Base-by-base conservation (phyloP, 2,113 vertebrate genomes). In the Xiphorhynchus elegans region DNA sequence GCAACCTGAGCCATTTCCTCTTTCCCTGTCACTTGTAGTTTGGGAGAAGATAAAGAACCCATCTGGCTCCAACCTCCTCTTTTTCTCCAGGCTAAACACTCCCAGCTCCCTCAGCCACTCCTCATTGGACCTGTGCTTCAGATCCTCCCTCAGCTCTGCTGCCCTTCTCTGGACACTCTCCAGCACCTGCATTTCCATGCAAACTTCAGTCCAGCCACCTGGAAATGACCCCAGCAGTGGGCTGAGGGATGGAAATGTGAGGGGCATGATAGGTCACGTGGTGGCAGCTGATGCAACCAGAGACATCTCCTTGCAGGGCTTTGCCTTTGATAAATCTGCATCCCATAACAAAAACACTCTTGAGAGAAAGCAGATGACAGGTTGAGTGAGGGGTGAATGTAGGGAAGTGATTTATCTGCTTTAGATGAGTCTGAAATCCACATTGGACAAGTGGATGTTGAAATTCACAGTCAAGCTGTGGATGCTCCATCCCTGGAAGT, bases 261-360 rank as follows among this genome's bases (percentile, higher is more conserved):
- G 31, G 11, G 39, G 37, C 37, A 16, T 10, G 56, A 83, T 1
- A 5, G 79, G 42, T 56, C 14, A 11, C 0, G 0, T 60, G 49
- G 31, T 3, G 10, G 33, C 26, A 56, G 66, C 35, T 87, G 78
- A 74, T 37, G 64, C 60, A 82, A 39, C 6, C 55, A 81, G 74
- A 78, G 44, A 50, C 33, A 21, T 15, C 10, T 59, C 62, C 66
- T 50, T 73, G 58, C 28, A 73, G 37, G 50, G 46, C 33, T 90
- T 72, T 83, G 75, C 2, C 1, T 25, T 64, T 56, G 53, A 59
- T 17, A 47, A 72, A 73, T n/a, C 28, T 56, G 67, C 40, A 53
- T 56, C 53, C n/a, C 6, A 2, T 12, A n/a, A 56, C 7, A 62
- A 50, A 66, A 53, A 50, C 7, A 17, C 28, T 42, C 39, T 24